Conservation (phyloP, 2,113 vertebrate genomes). For the Pseudopipra pipra region DNA sequence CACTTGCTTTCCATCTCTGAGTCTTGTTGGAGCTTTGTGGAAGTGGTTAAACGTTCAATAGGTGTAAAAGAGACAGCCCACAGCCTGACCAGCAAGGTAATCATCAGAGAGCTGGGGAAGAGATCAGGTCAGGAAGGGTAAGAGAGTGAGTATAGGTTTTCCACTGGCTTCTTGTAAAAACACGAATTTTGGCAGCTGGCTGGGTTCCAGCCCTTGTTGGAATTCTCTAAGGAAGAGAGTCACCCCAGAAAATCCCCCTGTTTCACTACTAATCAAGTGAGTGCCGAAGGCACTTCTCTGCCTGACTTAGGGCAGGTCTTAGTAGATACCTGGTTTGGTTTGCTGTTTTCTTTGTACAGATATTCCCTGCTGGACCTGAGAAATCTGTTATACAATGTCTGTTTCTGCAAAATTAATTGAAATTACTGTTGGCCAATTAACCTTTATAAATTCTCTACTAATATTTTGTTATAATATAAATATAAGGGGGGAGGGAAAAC, state of each 20-base stretch:
- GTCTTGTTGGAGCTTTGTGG: background rate
- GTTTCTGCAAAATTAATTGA: background rate
- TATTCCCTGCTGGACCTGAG: background rate
- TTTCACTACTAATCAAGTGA: background rate
- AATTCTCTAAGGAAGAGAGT: background rate
- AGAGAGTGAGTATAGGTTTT: background rate
- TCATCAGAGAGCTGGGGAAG: background rate
- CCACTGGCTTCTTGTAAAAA: background rate
- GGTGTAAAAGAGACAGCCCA: background rate
- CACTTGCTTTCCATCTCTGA: background rate
- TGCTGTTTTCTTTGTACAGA: background rate
- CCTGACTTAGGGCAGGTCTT: background rate
- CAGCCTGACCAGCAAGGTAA: background rate
- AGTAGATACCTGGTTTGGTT: background rate
- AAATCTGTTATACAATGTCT: background rate
- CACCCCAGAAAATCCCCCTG: background rate
- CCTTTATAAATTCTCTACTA: background rate
- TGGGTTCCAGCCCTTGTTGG: background rate
- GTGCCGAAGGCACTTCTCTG: background rate
- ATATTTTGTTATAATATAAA: background rate
- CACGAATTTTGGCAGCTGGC: background rate
- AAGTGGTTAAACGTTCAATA: background rate
- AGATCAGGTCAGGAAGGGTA: background rate
- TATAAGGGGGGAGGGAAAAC: too few species aligned
- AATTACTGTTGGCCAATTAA: background rate